A percentile compares a stretch with the other conserved stretches of the same genome.
Evolutionary conservation across 2,888 invertebrate species (phyloP).

Genomic region (Prosapia bicincta): DNA sequence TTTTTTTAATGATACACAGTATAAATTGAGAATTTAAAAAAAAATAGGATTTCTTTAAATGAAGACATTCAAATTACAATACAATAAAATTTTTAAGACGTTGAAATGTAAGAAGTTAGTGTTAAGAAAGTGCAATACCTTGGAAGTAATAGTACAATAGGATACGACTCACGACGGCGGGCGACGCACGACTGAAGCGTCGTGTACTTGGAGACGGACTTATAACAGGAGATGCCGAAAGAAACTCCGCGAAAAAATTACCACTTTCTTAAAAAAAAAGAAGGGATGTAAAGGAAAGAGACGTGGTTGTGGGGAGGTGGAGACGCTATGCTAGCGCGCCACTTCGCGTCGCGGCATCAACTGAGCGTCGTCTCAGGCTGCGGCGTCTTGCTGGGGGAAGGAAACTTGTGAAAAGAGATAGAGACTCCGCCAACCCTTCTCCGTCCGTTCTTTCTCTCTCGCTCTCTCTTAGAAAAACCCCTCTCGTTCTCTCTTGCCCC

Average conservation of each 20-base stretch:
- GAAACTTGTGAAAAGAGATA: conserved; percentile 26
- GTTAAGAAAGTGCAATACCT: background rate
- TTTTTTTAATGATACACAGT: too few species aligned
- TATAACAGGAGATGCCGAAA: conserved; percentile 27
- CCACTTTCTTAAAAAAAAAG: conserved; percentile 27
- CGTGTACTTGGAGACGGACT: conserved; percentile 24
- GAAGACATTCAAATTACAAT: background rate
- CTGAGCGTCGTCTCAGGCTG: conserved; percentile 26
- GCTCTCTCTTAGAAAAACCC: conserved; percentile 39
- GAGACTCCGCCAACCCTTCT: conserved; percentile 28
- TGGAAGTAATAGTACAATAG: background rate
- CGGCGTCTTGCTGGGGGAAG: conserved; percentile 29
- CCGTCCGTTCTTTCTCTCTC: conserved; percentile 29
- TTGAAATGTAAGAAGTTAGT: background rate
- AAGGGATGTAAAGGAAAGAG: conserved; percentile 25
- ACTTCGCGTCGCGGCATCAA: conserved; percentile 29
- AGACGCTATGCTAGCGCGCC: conserved; percentile 20
- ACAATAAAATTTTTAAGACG: background rate
- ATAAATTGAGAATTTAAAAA: background rate
- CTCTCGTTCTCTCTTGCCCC: conserved; percentile 27
- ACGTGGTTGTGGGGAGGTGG: conserved; percentile 20
- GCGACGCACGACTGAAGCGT: conserved; percentile 56
- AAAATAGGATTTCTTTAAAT: background rate
- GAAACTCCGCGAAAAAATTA: conserved; percentile 31
- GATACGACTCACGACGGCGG: conserved; percentile 45